Conservation (phyloP, 2,797 vertebrate species). For the Mormyrops boulengeri region DNA sequence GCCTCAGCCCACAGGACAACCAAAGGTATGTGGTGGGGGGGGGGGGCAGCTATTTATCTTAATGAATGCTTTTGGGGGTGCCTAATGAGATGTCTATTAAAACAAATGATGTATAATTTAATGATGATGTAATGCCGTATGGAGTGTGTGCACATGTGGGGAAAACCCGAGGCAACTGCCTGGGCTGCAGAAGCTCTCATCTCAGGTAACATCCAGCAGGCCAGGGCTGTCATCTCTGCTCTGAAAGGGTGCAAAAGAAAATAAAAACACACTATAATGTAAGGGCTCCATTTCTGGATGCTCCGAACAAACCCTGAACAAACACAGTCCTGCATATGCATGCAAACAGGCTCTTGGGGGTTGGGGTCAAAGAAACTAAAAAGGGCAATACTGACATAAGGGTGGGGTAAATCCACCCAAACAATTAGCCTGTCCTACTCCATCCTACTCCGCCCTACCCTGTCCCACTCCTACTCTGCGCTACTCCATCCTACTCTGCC, state of each 20-base stretch:
- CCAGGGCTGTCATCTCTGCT: background rate
- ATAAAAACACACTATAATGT: background rate
- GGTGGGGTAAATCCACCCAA: background rate
- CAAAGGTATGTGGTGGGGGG: background rate
- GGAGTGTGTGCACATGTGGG: background rate
- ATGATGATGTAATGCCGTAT: background rate
- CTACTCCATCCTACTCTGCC: background rate
- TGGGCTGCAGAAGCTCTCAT: background rate
- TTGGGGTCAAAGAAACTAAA: background rate
- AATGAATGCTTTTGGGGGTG: constrained; percentile 1
- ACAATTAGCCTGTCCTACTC: background rate
- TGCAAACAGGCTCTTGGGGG: background rate
- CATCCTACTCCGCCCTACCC: background rate
- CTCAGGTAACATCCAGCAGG: background rate
- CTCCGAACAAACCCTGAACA: background rate
- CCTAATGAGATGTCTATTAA: background rate
- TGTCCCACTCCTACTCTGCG: background rate
- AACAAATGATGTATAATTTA: background rate
- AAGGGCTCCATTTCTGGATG: background rate
- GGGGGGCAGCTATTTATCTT: background rate
- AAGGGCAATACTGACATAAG: background rate
- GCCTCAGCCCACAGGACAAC: background rate
- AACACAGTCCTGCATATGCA: background rate
- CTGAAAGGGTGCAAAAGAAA: background rate
- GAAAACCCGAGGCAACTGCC: background rate